Evolutionary conservation across 2,888 invertebrate genomes (phyloP).

Genomic region (Stenchaetothrips biformis): DNA sequence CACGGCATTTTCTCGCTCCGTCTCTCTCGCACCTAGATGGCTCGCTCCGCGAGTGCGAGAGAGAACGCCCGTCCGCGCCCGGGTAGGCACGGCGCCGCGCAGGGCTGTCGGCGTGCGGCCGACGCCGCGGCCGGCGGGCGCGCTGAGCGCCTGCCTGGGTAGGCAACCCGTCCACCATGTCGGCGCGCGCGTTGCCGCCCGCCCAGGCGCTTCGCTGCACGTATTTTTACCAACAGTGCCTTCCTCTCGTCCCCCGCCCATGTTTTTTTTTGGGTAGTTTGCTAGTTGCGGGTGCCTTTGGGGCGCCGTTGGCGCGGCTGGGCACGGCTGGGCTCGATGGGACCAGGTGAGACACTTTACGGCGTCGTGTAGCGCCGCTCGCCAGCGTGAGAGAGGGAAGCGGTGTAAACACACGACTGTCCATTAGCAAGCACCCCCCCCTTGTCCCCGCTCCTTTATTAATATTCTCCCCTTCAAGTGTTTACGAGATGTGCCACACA

Average conservation of each 20-base stretch:
- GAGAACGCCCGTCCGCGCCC: too few species aligned
- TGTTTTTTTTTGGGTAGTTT: neutral
- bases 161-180: too few species aligned
- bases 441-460: neutral
- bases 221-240: neutral
- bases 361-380: neutral
- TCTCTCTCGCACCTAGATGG: too few species aligned
- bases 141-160: too few species aligned
- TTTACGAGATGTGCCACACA: conserved; percentile 9
- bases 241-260: neutral
- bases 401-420: conserved; percentile 11
- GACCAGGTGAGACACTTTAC: neutral
- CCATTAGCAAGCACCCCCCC: neutral
- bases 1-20: too few species aligned
- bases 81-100: too few species aligned
- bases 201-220: too few species aligned
- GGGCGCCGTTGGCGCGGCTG: neutral
- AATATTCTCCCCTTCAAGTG: conserved; percentile 5
- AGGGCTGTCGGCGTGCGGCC: too few species aligned
- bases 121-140: too few species aligned
- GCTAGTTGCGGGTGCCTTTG: neutral
- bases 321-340: neutral
- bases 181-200: too few species aligned
- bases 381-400: neutral
- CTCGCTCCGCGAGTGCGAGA: too few species aligned